Percentiles rank a stretch among this genome's conserved stretches.
phyloP scores from a whole-genome alignment of 2,888 invertebrate species.

The Caenorhabditis sulstoni region DNA sequence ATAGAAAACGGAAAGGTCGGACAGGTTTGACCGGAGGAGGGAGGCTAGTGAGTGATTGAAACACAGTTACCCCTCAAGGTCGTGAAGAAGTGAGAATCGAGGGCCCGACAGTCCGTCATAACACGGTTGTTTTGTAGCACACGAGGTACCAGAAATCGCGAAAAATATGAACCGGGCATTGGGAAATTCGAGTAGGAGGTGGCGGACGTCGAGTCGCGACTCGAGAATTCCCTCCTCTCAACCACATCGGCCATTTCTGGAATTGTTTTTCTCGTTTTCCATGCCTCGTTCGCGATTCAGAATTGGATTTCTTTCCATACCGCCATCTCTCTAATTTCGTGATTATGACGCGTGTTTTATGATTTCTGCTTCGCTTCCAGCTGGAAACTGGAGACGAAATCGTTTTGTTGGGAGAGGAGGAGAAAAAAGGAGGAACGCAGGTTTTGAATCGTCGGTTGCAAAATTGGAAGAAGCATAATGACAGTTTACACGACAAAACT shows the following conservation, averaged over 20 bases:
- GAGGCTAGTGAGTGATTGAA: constrained; percentile 41
- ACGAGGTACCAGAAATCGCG: neutral
- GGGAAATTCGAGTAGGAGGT: neutral
- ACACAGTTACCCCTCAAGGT: constrained; percentile 33
- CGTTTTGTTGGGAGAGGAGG: too few relatives aligned
- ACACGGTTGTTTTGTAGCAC: too few relatives aligned
- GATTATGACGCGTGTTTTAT: constrained; percentile 2
- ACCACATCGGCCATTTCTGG: neutral
- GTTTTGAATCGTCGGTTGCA: too few relatives aligned
- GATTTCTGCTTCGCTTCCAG: neutral
- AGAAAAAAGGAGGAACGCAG: too few relatives aligned
- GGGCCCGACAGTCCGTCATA: too few relatives aligned
- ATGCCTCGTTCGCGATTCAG: constrained; percentile 7
- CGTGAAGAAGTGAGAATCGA: constrained; percentile 3
- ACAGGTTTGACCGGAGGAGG: neutral
- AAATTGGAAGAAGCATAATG: too few relatives aligned
- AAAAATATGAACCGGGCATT: constrained; percentile 15
- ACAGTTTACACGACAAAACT: too few relatives aligned
- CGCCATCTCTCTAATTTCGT: constrained; percentile 3
- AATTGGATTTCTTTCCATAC: constrained; percentile 23
- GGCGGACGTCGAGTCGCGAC: too few relatives aligned
- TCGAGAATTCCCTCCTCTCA: neutral
- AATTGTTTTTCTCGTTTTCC: constrained; percentile 25
- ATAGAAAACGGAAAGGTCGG: constrained; percentile 43
- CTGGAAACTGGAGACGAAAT: too few relatives aligned